Base-by-base conservation (phyloP, 2,797 vertebrate species). In the Acanthurus leucopareius region DNA sequence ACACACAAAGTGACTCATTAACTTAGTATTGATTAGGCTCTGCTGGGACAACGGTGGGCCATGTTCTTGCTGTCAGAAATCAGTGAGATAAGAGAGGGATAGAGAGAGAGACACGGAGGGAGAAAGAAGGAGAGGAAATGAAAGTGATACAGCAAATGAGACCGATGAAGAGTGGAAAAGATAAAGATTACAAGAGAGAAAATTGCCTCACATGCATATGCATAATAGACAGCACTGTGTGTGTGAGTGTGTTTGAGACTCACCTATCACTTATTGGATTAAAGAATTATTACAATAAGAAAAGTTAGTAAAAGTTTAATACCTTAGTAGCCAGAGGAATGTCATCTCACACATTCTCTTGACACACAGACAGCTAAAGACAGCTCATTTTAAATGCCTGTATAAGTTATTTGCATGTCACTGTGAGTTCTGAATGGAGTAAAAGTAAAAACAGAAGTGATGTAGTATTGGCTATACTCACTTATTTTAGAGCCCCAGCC, bases 1-100 rank as follows among this genome's bases (percentile, higher is more conserved):
- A 78, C 68, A 87, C 63, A 10, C 7, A 90, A 80, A 85, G 77
- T 87, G 76, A 90, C 84, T 94, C 20, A 51, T 93, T 91, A 88
- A 92, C 77, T 84, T 66, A 32, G 45, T 49, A 64, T 90, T 83
- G 75, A 93, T 90, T 84, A 69, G 62, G 71, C 59, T 89, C 89
- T 57, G 75, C 68, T 45, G 81, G 70, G 75, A 77, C 22, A 42
- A 83, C 72, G 77, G 73, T 9, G 69, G 88, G 76, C 73, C 79
- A 74, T 71, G 80, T 83, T 62, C 61, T 28, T 53, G 65, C 83
- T 67, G 76, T 87, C 73, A 82, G 83, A 90, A 83, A 92, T 73
- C 77, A 92, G 74, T 60, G 19, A 89, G 92, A 93, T 85, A 85
- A 79, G 38, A 62, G 35, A 42, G 77, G 67, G 58, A 73, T 20